Evolutionary conservation across 2,113 vertebrate species (phyloP), one percentile per base, ranked within the genome.

Genomic region (Phalacrocorax carbo): DNA sequence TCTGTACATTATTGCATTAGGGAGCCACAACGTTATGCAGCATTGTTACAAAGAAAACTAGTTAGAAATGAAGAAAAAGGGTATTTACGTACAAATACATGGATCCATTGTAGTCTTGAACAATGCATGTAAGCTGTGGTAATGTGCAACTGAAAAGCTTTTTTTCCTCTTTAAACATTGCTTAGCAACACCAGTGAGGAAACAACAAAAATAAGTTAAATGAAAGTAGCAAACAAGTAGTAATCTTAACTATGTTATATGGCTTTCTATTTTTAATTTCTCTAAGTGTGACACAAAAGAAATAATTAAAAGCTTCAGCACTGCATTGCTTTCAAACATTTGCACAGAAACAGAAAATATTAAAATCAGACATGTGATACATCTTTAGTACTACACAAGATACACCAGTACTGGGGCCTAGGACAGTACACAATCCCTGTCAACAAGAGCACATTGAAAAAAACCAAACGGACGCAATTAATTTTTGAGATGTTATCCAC

Each of bases 1-100:
- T 98, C 99, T 99, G 98, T 99, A 99, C 99, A 99, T 99, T 99
- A 99, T 99, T 99, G 99, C 99, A 98, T 98, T 97, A 98, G 97
- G 96, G 97, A 98, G 97, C 98, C 98, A 98, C 98, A 98, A 95
- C 70, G 44, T 95, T 98, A 97, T 98, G 98, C 97, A 98, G 98
- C 98, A 98, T 98, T 42, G 18, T 98, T 98, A 97, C 96, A 98
- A 98, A 98, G 95, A 94, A 98, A 98, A 97, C 97, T 94, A 97
- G 88, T 93, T 97, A 97, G 94, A 98, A 98, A 97, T 95, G 81
- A 97, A 97, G 94, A 96, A 85, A 93, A 96, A 86, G 54, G 95
- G 95, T 97, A 93, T 97, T 97, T 96, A 97, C 57, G 60, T 97
- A 97, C 96, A 97, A 98, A 98, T 94, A 98, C 90, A 96, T 69